A percentile compares a stretch with the other conserved stretches of the same genome.
These are phyloP conservation scores for Erebia palarica DNA, from an alignment of 2,888 invertebrate species.

Conservation along the genomic window DNA sequence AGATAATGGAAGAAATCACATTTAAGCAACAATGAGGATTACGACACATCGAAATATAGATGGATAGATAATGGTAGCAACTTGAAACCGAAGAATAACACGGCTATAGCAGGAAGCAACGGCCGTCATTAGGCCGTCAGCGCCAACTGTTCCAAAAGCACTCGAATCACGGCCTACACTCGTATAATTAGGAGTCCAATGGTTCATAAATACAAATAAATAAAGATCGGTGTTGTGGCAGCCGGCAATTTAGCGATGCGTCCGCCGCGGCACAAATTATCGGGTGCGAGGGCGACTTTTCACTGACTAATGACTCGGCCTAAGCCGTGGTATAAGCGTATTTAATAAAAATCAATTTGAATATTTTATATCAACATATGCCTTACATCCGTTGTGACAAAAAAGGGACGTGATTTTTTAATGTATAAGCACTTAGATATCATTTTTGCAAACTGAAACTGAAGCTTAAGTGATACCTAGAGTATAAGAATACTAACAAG, in stretches of 20 bases:
- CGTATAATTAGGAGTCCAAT: conserved; percentile 76
- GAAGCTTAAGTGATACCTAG: too few relatives aligned
- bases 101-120: conserved; percentile 62
- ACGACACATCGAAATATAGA: neutral
- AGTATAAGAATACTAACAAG: too few relatives aligned
- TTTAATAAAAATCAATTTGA: conserved; percentile 65
- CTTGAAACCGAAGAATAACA: neutral
- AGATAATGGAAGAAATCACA: too few relatives aligned
- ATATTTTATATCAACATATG: conserved; percentile 50
- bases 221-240: conserved; percentile 76
- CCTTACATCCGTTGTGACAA: conserved; percentile 12
- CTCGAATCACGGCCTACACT: conserved; percentile 70
- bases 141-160: conserved; percentile 77
- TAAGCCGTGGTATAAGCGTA: conserved; percentile 65
- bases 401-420: neutral
- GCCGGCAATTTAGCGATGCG: conserved; percentile 73
- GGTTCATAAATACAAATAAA: conserved; percentile 80
- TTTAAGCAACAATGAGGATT: too few relatives aligned
- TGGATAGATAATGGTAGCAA: neutral
- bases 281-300: conserved; percentile 64
- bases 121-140: conserved; percentile 79
- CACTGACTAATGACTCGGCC: conserved; percentile 76
- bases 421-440: neutral
- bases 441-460: neutral
- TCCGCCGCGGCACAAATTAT: conserved; percentile 69